Evolutionary conservation across 2,797 vertebrate species (phyloP).

Genomic region (Acanthopagrus latus): DNA sequence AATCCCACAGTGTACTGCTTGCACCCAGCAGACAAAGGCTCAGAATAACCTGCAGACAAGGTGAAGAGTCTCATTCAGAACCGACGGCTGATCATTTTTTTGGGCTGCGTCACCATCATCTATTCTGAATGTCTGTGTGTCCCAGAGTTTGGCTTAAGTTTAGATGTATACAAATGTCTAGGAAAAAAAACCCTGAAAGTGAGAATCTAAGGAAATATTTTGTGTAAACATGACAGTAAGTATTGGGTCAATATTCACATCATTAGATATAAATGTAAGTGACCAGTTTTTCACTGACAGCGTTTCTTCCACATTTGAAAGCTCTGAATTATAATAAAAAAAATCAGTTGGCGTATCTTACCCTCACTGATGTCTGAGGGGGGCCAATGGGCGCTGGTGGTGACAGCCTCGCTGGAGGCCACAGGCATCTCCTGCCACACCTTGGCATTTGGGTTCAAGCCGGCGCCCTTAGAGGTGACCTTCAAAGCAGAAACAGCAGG

Average conservation of each 20-base stretch:
- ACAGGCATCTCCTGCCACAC: constrained; percentile 97
- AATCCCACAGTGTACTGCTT: constrained; percentile 82
- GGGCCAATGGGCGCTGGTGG: constrained; percentile 90
- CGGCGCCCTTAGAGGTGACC: constrained; percentile 98
- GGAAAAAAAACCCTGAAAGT: not conserved
- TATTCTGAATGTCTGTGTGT: not conserved
- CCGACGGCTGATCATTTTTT: not conserved
- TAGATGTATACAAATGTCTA: not conserved
- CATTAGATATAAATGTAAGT: not conserved
- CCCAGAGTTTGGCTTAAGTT: not conserved
- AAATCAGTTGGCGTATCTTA: constrained; percentile 69
- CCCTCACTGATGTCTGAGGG: constrained; percentile 88
- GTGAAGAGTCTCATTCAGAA: constrained; percentile 39
- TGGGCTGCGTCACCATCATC: not conserved
- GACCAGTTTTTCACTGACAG: not conserved
- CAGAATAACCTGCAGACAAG: constrained; percentile 76
- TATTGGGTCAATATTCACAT: not conserved
- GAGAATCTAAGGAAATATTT: not conserved
- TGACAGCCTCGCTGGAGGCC: constrained; percentile 84
- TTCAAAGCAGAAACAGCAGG: constrained; percentile 72
- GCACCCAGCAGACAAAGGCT: constrained; percentile 73
- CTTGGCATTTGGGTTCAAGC: constrained; percentile 99
- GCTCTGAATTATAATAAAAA: not conserved
- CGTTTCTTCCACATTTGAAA: not conserved
- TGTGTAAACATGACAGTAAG: not conserved